A percentile compares a stretch with the other conserved stretches of the same genome.
Evolutionary conservation across 2,113 vertebrate species (phyloP).

Genomic region (Danionella cerebrum): DNA sequence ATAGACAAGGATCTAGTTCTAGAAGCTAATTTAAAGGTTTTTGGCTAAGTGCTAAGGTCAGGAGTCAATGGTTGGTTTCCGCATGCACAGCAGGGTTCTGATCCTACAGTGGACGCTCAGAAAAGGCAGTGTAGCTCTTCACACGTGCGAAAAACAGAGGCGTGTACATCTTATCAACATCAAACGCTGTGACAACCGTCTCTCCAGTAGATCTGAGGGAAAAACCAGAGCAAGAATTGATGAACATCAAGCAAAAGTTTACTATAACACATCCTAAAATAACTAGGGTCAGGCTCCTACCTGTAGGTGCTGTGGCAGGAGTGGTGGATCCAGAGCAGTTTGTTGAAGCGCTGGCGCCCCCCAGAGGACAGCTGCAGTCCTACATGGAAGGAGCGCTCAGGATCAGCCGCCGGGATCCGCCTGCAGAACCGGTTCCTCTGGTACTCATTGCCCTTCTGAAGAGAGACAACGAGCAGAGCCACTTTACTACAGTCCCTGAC

Average conservation of each 20-base stretch:
- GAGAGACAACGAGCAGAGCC: not conserved
- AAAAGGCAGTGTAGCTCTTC: slow-evolving; percentile 92
- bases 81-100: slow-evolving; percentile 14
- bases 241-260: not conserved
- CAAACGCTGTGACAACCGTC: slow-evolving; percentile 85
- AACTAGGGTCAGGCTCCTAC: too few relatives aligned
- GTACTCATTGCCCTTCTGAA: slow-evolving; percentile 81
- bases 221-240: slow-evolving; percentile 2
- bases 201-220: slow-evolving; percentile 80
- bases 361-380: slow-evolving; percentile 86
- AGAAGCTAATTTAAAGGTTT: too few relatives aligned
- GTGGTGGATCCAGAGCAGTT: slow-evolving; percentile 94
- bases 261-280: not conserved
- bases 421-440: slow-evolving; percentile 86
- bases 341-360: slow-evolving; percentile 87
- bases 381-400: slow-evolving; percentile 90
- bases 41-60: too few relatives aligned
- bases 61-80: slow-evolving; percentile 19
- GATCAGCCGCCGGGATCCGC: slow-evolving; percentile 76
- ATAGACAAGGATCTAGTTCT: too few relatives aligned
- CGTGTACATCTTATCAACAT: slow-evolving; percentile 93
- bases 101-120: slow-evolving; percentile 83
- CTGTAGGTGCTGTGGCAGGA: slow-evolving; percentile 91
- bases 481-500: too few relatives aligned
- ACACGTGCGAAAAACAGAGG: slow-evolving; percentile 92